phyloP scores from a whole-genome alignment of 1,140 invertebrate genomes.

The Vanessa atalanta region DNA sequence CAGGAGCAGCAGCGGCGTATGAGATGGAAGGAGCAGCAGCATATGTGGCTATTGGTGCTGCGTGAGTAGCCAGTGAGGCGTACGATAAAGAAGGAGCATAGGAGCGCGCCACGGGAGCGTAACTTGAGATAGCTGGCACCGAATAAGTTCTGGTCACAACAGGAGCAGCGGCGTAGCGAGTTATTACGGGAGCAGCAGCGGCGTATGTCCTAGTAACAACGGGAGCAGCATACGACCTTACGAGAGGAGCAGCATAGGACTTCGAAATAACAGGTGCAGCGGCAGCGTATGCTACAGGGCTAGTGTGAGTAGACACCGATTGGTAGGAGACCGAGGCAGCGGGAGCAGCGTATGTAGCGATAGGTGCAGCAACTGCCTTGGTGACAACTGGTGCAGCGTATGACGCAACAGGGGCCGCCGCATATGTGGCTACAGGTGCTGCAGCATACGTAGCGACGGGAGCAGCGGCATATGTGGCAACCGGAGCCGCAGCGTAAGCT shows the following conservation, averaged over 20 bases:
- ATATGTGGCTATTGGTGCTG: conserved; percentile 40
- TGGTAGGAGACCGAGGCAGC: conserved; percentile 39
- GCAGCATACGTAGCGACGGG: conserved; percentile 35
- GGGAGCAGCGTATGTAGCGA: conserved; percentile 33
- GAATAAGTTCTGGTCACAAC: conserved; percentile 35
- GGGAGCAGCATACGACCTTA: conserved; percentile 46
- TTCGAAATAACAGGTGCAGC: conserved; percentile 47
- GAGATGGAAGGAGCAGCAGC: conserved; percentile 50
- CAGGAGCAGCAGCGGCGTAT: conserved; percentile 46
- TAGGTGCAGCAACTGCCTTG: conserved; percentile 19
- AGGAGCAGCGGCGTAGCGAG: conserved; percentile 44
- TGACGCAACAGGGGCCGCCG: conserved; percentile 9
- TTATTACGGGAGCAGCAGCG: conserved; percentile 41
- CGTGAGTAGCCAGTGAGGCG: conserved; percentile 32
- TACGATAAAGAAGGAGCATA: conserved; percentile 42
- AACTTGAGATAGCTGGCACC: conserved; percentile 40
- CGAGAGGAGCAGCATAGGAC: conserved; percentile 44
- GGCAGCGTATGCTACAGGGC: conserved; percentile 45
- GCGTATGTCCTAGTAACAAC: conserved; percentile 41
- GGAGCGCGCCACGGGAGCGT: conserved; percentile 42
- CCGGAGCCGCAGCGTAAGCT: conserved; percentile 33
- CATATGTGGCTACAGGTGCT: conserved; percentile 22
- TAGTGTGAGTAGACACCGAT: conserved; percentile 38
- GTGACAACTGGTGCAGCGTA: conserved; percentile 19
- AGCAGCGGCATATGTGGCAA: conserved; percentile 35